Percentiles rank a stretch among this genome's conserved stretches.
Evolutionary conservation across 1,140 invertebrate genomes (phyloP).

Genomic region (Lordiphosa clarofinis): DNA sequence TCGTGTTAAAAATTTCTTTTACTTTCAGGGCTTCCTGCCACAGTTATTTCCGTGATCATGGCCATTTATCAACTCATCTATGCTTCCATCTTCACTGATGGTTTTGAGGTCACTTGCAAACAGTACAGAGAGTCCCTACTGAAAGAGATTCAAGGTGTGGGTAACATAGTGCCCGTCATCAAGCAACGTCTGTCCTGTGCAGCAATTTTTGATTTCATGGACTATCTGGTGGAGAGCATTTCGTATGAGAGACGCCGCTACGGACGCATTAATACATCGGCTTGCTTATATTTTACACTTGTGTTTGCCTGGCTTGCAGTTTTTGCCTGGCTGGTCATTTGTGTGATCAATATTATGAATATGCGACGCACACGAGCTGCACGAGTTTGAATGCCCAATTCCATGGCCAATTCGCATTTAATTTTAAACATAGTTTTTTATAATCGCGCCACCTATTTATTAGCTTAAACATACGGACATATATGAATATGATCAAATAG

Average conservation of each 20-base stretch:
- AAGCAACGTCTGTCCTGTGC: constrained; percentile 84
- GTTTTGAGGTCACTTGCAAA: constrained; percentile 85
- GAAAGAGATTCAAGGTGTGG: constrained; percentile 81
- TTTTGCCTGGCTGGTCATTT: constrained; percentile 81
- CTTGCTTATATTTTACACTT: constrained; percentile 83
- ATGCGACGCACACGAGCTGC: constrained; percentile 75
- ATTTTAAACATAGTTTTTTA: constrained; percentile 34
- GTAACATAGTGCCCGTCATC: constrained; percentile 83
- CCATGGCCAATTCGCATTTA: constrained; percentile 38
- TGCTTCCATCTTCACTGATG: constrained; percentile 84
- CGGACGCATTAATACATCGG: constrained; percentile 83
- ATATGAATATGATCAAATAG: neutral
- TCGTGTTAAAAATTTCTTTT: neutral
- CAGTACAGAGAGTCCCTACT: constrained; percentile 84
- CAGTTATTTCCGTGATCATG: constrained; percentile 82
- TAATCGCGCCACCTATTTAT: constrained; percentile 53
- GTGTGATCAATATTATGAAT: constrained; percentile 81
- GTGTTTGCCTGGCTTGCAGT: constrained; percentile 83
- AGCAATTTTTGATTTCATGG: constrained; percentile 87
- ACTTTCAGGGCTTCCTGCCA: constrained; percentile 77
- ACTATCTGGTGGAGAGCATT: constrained; percentile 84
- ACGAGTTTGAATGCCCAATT: constrained; percentile 40
- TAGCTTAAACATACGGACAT: constrained; percentile 12
- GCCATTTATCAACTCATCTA: constrained; percentile 83
- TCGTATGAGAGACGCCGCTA: constrained; percentile 81